Evolutionary conservation across 2,113 vertebrate species (phyloP).

Genomic region (Cnemophilus loriae): DNA sequence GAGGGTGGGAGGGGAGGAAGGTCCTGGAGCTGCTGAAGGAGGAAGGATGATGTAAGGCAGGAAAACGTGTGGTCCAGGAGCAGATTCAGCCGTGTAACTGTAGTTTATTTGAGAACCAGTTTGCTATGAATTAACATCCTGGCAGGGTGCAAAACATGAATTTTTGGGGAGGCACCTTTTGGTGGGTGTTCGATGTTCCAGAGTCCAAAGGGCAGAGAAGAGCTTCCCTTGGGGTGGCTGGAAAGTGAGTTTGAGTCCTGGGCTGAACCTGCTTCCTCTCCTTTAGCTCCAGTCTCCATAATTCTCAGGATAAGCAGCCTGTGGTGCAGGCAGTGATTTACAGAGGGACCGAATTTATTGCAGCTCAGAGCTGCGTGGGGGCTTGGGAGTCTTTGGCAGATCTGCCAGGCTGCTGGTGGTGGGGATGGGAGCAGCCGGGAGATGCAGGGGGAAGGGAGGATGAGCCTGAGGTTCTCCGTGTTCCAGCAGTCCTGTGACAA

Average conservation of each 20-base stretch:
- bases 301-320: not conserved
- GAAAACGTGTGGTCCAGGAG: not conserved
- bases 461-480: accelerated
- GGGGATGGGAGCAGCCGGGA: not conserved
- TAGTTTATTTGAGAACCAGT: not conserved
- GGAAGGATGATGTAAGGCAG: not conserved
- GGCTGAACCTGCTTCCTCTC: not conserved
- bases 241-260: not conserved
- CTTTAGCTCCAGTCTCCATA: not conserved
- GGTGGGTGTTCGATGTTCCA: not conserved
- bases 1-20: not conserved
- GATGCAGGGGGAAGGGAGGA: not conserved
- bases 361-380: not conserved
- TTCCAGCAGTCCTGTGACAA: accelerated
- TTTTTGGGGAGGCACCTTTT: constrained; percentile 5
- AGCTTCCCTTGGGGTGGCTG: not conserved
- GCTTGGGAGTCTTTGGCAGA: not conserved
- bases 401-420: accelerated
- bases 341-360: accelerated
- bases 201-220: constrained; percentile 4
- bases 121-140: not conserved
- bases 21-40: not conserved
- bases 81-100: not conserved
- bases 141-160: not conserved
- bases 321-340: accelerated